phyloP scores from a whole-genome alignment of 2,888 invertebrate genomes.

The Lumbricus terrestris region DNA sequence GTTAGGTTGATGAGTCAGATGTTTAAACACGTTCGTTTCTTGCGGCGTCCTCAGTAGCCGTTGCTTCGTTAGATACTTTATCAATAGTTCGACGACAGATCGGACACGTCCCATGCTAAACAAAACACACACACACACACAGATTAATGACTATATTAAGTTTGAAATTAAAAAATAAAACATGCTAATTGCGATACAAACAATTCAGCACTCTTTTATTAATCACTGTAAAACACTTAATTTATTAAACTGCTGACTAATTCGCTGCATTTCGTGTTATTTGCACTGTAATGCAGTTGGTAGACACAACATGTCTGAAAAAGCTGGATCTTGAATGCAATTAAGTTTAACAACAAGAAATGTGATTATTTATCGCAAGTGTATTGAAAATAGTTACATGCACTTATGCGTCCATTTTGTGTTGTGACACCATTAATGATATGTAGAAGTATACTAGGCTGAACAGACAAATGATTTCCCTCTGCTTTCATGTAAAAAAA shows the following conservation, averaged over 20 bases:
- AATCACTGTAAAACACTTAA: no score
- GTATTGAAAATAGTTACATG: not conserved
- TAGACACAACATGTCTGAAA: no score
- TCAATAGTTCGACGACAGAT: slow-evolving; percentile 13
- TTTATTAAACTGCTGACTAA: no score
- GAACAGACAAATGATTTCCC: not conserved
- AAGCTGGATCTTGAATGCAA: not conserved
- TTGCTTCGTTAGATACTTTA: not conserved
- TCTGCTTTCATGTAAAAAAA: not conserved
- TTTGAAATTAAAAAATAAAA: no score
- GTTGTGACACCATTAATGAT: not conserved
- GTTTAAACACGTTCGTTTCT: not conserved
- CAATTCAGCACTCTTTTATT: no score
- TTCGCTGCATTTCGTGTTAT: no score
- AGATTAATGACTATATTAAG: not conserved
- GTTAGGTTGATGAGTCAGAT: not conserved
- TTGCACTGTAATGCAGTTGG: no score
- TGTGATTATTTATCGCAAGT: not conserved
- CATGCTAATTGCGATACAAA: no score
- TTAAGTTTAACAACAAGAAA: not conserved
- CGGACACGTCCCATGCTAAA: slow-evolving; percentile 9
- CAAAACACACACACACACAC: not conserved
- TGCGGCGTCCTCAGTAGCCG: not conserved
- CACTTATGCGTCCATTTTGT: not conserved
- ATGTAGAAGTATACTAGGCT: not conserved